phyloP scores from a whole-genome alignment of 2,888 invertebrate genomes.

The Euclidia mi region DNA sequence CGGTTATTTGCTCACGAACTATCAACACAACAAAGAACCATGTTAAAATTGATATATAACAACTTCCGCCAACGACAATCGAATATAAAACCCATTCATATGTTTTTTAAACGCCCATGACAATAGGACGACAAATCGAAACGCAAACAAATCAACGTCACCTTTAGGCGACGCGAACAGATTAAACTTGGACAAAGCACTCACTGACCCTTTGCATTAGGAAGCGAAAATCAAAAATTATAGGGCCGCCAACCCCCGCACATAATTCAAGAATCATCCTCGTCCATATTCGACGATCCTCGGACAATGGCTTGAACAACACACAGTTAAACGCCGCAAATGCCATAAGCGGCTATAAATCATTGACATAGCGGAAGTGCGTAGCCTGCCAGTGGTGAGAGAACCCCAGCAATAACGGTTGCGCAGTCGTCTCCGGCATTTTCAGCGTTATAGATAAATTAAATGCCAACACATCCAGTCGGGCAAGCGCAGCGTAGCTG shows the following conservation, averaged over 20 bases:
- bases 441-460: constrained; percentile 87
- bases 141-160: constrained; percentile 68
- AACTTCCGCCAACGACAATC: constrained; percentile 48
- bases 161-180: constrained; percentile 67
- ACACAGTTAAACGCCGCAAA: constrained; percentile 83
- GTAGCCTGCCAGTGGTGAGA: constrained; percentile 73
- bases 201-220: constrained; percentile 76
- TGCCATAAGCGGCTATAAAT: constrained; percentile 85
- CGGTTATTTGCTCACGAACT: constrained; percentile 38
- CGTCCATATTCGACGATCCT: constrained; percentile 80
- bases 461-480: constrained; percentile 86
- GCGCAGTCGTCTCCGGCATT: constrained; percentile 79
- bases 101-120: constrained; percentile 50
- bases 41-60: constrained; percentile 48
- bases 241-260: constrained; percentile 72
- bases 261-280: constrained; percentile 84
- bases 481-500: constrained; percentile 76
- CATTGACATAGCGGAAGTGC: constrained; percentile 89
- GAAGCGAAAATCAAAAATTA: constrained; percentile 81
- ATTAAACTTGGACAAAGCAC: constrained; percentile 71
- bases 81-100: constrained; percentile 46
- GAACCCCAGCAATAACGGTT: constrained; percentile 83
- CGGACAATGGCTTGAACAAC: constrained; percentile 86
- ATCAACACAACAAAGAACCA: constrained; percentile 36
- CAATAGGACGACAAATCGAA: constrained; percentile 59